Percentiles rank a stretch among this genome's conserved stretches.
These are phyloP conservation scores for Actinopyga echinites DNA, from an alignment of 53 echinoderm and acorn worm species.

Conservation along the genomic window DNA sequence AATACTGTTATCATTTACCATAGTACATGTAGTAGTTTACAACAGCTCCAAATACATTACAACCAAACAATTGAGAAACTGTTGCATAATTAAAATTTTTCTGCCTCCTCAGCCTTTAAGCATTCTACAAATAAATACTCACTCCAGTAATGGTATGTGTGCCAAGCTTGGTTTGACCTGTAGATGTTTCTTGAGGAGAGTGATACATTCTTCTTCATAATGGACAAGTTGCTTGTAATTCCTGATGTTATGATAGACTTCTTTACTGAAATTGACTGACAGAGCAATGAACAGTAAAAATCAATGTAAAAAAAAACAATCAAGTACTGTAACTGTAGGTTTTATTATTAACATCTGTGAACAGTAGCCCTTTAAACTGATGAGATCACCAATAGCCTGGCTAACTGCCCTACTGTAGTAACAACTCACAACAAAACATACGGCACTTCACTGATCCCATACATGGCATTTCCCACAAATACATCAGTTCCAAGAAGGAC, in stretches of 20 bases:
- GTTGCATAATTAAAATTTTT: too few species aligned
- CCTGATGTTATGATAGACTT: slow-evolving; percentile 66
- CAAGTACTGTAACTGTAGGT: background rate
- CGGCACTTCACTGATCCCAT: too few species aligned
- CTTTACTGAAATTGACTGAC: slow-evolving; percentile 71
- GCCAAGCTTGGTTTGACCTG: slow-evolving; percentile 73
- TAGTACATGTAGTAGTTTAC: too few species aligned
- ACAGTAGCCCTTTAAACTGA: too few species aligned
- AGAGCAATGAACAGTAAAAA: background rate
- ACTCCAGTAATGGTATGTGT: slow-evolving; percentile 87
- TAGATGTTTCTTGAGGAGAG: slow-evolving; percentile 81
- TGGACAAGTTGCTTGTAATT: slow-evolving; percentile 90
- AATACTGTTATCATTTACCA: too few species aligned
- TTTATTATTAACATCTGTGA: background rate
- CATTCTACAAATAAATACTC: slow-evolving; percentile 46
- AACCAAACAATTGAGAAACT: background rate
- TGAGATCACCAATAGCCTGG: too few species aligned
- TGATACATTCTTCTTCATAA: slow-evolving; percentile 71
- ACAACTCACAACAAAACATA: too few species aligned
- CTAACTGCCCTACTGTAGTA: too few species aligned
- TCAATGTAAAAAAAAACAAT: background rate
- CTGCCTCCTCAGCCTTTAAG: too few species aligned
- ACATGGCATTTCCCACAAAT: too few species aligned
- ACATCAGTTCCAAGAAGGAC: too few species aligned
- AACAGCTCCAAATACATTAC: background rate